Base-by-base conservation (phyloP, 2,888 invertebrate species). In the Lochmaea capreae region DNA sequence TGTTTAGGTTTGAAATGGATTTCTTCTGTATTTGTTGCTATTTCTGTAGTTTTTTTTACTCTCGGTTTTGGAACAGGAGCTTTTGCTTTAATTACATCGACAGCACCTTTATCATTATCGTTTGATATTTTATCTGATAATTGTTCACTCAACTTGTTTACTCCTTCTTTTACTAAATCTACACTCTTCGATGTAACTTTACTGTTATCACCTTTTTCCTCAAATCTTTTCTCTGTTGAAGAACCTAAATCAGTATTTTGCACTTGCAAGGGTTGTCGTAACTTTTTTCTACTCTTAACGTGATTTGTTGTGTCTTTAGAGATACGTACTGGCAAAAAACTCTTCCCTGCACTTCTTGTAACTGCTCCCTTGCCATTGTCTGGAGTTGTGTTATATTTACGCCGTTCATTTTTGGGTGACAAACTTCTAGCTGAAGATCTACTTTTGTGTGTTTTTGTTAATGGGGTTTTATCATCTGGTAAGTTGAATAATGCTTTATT, bases 1-100 rank as follows among this genome's bases (percentile, higher is more conserved):
- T 54, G 16, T 4, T 11, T 18, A 16, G 54, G 16, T 54, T 54
- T 54, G 9, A 3, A 54, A 54, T 9, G 1, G 16, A 18, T 54
- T 10, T 54, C 18, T 10, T 18, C 18, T 54, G 54, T 54, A 11
- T 52, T 52, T n/a, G 52, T 52, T 46, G 3, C 46, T 52, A 52
- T n/a, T n/a, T 52, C 52, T 14, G n/a, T 14, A 8, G 8, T 9
- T 54, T 54, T 18, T 61, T 61, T 39, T 6, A 14, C n/a, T 33
- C 61, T 33, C 2, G 61, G 39, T n/a, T 61, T 61, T 61, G 61
- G 61, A 39, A 61, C 39, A 33, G 59, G 59, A 11, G 59, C 16
- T 59, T 33, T 59, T n/a, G 8, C 11, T 16, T 54, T 54, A 18
- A 10, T 54, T 9, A 54, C 9, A 54, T 54, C 16, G 18, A 2